Base-by-base conservation (phyloP, 2,113 vertebrate genomes). In the Oncorhynchus mykiss region DNA sequence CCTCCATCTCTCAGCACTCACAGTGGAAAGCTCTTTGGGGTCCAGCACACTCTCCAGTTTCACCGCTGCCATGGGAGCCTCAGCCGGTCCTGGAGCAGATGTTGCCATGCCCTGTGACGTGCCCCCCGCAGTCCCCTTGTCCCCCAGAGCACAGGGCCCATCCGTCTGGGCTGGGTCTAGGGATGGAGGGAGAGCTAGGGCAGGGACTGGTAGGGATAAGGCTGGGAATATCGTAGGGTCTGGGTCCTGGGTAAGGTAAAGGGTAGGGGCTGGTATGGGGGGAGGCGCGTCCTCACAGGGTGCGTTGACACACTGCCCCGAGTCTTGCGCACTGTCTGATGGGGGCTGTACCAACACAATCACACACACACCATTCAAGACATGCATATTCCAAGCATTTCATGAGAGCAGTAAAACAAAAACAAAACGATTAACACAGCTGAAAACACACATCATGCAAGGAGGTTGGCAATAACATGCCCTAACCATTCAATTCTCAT, bases 11-110 rank as follows among this genome's bases (percentile, higher is more conserved):
- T 94, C 94, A 95, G 94, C 94, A 97, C 96, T 99, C 95, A 99
- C 98, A 92, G 97, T 98, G 94, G 98, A 97, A 96, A 99, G 94
- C 86, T 98, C 97, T 83, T 95, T 94, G 87, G 97, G 95, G 91
- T 99, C 96, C 94, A 96, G 93, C 88, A 96, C 94, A 88, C 85
- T 94, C 89, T 95, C 95, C 91, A 91, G 82, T 93, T 93, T 94
- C 89, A 88, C 78, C 89, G 86, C 90, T 82, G 92, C 92, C 85
- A 85, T 83, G 85, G 87, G 89, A 88, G 91, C 83, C 83, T 71
- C 88, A 80, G 91, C 80, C 78, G 31, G 82, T 77, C 91, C 92
- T 80, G 92, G 75, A 90, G 86, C 80, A 89, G 89, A 92, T 88
- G 82, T 87, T 90, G 77, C 74, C 84, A 74, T 83, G 88, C 90